Percentiles rank a stretch among this genome's conserved stretches.
Evolutionary conservation across 2,888 invertebrate genomes (phyloP).

Genomic region (Agriopis leucophaearia): DNA sequence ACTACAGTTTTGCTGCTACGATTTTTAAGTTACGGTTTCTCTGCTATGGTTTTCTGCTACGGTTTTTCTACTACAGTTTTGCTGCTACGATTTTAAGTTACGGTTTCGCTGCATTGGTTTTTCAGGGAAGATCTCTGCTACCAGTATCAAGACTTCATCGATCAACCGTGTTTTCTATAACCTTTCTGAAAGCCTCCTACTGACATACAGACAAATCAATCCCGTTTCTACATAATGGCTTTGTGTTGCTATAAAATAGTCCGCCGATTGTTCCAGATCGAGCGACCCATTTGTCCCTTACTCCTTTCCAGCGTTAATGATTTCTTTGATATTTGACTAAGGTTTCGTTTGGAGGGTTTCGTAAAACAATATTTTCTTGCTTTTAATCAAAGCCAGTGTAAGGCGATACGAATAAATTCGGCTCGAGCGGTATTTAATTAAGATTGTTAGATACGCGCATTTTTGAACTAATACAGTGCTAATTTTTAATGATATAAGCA

Average conservation of each 20-base stretch:
- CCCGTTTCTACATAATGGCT: slow-evolving; percentile 23
- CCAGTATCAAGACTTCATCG: too few species aligned
- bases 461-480: not conserved
- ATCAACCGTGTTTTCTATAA: too few species aligned
- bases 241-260: slow-evolving; percentile 49
- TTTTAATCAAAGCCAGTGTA: slow-evolving; percentile 50
- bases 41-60: too few species aligned
- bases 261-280: slow-evolving; percentile 44
- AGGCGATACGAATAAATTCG: slow-evolving; percentile 48
- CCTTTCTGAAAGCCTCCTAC: not conserved
- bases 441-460: slow-evolving; percentile 30
- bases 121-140: too few species aligned
- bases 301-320: slow-evolving; percentile 53
- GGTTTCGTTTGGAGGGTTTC: slow-evolving; percentile 47
- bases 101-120: too few species aligned
- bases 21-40: too few species aligned
- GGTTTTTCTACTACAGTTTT: too few species aligned
- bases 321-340: slow-evolving; percentile 64
- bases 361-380: slow-evolving; percentile 51
- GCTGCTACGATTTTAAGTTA: too few species aligned
- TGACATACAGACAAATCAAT: slow-evolving; percentile 11
- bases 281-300: slow-evolving; percentile 51
- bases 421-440: slow-evolving; percentile 43
- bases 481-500: not conserved
- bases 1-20: too few species aligned